Evolutionary conservation across 1,140 invertebrate species (phyloP).

Genomic region (Paraescarpia echinospica): DNA sequence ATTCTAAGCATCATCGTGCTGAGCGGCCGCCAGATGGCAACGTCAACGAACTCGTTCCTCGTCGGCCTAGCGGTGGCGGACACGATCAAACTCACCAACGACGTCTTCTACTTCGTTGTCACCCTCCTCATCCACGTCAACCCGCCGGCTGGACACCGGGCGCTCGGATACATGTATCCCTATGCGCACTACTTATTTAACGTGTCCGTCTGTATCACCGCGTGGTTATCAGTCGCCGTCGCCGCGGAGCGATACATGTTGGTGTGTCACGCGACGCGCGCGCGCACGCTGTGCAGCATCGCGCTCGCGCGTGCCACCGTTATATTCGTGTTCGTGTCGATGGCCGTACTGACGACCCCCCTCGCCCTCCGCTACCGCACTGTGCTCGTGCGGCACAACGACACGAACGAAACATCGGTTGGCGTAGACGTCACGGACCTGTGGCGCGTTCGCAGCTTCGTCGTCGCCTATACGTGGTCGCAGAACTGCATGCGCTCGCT

Average conservation of each 20-base stretch:
- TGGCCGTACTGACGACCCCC: slow-evolving; percentile 45
- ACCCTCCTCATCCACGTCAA: slow-evolving; percentile 59
- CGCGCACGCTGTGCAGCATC: slow-evolving; percentile 79
- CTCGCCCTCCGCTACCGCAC: slow-evolving; percentile 50
- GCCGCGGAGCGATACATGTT: slow-evolving; percentile 93
- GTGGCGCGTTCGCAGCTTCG: slow-evolving; percentile 27
- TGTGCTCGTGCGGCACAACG: slow-evolving; percentile 9
- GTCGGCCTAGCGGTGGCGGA: slow-evolving; percentile 75
- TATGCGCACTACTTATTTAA: slow-evolving; percentile 55
- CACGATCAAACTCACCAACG: slow-evolving; percentile 71
- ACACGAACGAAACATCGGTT: neutral
- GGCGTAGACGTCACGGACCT: slow-evolving; percentile 29
- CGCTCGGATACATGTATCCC: slow-evolving; percentile 47
- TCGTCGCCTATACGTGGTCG: slow-evolving; percentile 24
- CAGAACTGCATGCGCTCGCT: slow-evolving; percentile 31
- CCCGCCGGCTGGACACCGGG: slow-evolving; percentile 36
- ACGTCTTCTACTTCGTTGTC: slow-evolving; percentile 69
- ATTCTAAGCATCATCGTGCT: slow-evolving; percentile 73
- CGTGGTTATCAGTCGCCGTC: slow-evolving; percentile 93
- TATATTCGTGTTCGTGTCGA: slow-evolving; percentile 40
- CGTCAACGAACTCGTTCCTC: slow-evolving; percentile 74
- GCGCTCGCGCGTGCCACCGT: slow-evolving; percentile 37
- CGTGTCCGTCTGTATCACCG: slow-evolving; percentile 61
- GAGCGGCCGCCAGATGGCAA: slow-evolving; percentile 70
- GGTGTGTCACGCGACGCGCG: slow-evolving; percentile 87